Evolutionary conservation across 2,113 vertebrate species (phyloP).

Genomic region (Zingel zingel): DNA sequence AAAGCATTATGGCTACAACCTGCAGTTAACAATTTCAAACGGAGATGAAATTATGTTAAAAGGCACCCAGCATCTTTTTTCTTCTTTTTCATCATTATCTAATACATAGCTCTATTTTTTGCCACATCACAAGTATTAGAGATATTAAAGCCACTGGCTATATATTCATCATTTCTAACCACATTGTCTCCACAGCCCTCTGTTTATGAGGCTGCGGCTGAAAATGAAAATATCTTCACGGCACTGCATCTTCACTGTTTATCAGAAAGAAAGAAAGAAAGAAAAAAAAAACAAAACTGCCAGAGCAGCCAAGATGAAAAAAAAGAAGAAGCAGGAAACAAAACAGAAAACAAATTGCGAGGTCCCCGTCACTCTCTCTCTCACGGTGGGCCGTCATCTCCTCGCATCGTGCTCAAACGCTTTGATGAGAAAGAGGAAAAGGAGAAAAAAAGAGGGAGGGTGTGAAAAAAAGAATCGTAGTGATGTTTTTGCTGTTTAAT

Average conservation of each 20-base stretch:
- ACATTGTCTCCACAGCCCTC: slow-evolving; percentile 55
- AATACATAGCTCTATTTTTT: slow-evolving; percentile 4
- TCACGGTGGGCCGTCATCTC: slow-evolving; percentile 40
- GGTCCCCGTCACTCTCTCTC: slow-evolving; percentile 23
- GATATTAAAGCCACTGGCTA: slow-evolving; percentile 69
- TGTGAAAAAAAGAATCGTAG: slow-evolving; percentile 9
- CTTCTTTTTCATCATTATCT: slow-evolving; percentile 44
- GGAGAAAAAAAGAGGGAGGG: not conserved
- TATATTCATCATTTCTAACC: slow-evolving; percentile 69
- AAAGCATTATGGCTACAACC: slow-evolving; percentile 14
- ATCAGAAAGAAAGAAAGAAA: slow-evolving; percentile 20
- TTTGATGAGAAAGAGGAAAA: slow-evolving; percentile 50
- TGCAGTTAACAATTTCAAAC: slow-evolving; percentile 1
- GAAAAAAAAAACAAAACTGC: not conserved
- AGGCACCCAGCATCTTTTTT: not conserved
- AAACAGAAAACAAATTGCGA: slow-evolving; percentile 59
- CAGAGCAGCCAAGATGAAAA: slow-evolving; percentile 27
- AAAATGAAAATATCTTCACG: slow-evolving; percentile 61
- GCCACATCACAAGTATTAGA: slow-evolving; percentile 41
- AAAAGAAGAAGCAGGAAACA: slow-evolving; percentile 24
- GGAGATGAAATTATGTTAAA: not conserved
- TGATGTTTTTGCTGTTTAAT: slow-evolving; percentile 64
- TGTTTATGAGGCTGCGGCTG: slow-evolving; percentile 50
- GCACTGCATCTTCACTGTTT: slow-evolving; percentile 31
- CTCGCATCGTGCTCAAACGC: slow-evolving; percentile 25